Base-by-base conservation (phyloP, 1,140 invertebrate genomes). In the Amyelois transitella region DNA sequence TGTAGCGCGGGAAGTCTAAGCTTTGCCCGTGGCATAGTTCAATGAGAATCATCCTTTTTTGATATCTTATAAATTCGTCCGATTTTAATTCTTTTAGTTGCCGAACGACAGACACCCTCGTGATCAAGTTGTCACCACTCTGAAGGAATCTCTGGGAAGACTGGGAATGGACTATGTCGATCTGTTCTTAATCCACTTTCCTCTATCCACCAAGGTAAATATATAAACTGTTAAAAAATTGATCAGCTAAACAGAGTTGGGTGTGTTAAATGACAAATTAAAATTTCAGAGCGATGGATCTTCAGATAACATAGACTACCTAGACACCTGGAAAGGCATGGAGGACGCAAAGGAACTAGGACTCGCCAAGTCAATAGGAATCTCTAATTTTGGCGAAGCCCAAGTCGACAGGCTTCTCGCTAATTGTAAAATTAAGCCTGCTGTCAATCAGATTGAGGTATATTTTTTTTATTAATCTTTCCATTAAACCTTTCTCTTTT, bases 371-470 rank as follows among this genome's bases (percentile, higher is more conserved):
- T 92, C 93, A 17, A 96, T 98, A 60, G 96, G 96, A 6, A 67
- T 97, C 0, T 96, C 95, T 18, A 98, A 97, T 75, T 98, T 97
- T 70, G 97, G 96, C 75, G 91, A 90, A 24, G 86, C 92, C 59
- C 96, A 97, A 80, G 90, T 97, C 20, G 88, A 93, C 14, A 86
- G 93, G 50, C 55, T 97, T 14, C 47, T 96, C 7, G 87, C 91
- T 12, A 90, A 89, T 48, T 69, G 82, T 2, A 73, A 73, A 58
- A 74, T 90, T 0, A 87, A 82, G 58, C 90, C 90, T 0, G 77
- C 76, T 4, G 85, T 91, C 28, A 86, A 90, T 57, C 81, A 91
- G 76, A 69, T 91, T 43, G 90, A 91, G 78, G 86, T 89, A 49
- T 58, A 51, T 25, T 55, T 18, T 28, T 24, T 24, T 24, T 24